Conservation (phyloP, 2,797 vertebrate species). For the Aselliscus stoliczkanus region DNA sequence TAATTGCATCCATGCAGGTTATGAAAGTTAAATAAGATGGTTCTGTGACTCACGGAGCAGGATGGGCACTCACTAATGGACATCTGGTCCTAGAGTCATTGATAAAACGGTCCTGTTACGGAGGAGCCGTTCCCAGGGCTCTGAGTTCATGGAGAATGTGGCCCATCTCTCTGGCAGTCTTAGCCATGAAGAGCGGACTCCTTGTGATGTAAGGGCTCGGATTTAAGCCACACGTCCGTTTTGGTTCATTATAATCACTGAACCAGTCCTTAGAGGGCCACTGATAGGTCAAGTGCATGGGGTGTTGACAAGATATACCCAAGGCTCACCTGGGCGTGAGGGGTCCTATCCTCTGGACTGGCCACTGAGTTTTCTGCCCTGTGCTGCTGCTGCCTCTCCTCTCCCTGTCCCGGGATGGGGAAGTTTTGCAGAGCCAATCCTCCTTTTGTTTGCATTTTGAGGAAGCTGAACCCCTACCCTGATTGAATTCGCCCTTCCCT, state of each 20-base stretch:
- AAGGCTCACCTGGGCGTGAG: too few relatives aligned
- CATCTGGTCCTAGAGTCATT: neutral
- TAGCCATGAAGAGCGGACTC: neutral
- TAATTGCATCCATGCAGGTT: neutral
- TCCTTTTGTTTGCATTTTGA: neutral
- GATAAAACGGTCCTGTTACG: fast-evolving
- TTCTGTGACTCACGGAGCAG: neutral
- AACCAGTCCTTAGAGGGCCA: neutral
- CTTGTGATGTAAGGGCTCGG: neutral
- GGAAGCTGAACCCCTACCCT: neutral
- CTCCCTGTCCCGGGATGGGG: too few relatives aligned
- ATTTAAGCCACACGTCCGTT: neutral
- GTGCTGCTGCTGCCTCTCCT: neutral
- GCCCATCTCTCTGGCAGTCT: too few relatives aligned
- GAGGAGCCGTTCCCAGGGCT: neutral
- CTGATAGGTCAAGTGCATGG: neutral
- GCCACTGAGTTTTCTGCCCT: neutral
- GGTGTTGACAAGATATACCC: fast-evolving
- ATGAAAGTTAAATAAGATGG: neutral
- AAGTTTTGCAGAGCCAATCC: neutral
- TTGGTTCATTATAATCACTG: neutral
- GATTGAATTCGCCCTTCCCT: fast-evolving
- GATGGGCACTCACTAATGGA: fast-evolving
- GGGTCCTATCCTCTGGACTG: fast-evolving
- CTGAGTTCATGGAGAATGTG: neutral